Base-by-base conservation (phyloP, 2,797 vertebrate genomes). In the Eospalax fontanierii region DNA sequence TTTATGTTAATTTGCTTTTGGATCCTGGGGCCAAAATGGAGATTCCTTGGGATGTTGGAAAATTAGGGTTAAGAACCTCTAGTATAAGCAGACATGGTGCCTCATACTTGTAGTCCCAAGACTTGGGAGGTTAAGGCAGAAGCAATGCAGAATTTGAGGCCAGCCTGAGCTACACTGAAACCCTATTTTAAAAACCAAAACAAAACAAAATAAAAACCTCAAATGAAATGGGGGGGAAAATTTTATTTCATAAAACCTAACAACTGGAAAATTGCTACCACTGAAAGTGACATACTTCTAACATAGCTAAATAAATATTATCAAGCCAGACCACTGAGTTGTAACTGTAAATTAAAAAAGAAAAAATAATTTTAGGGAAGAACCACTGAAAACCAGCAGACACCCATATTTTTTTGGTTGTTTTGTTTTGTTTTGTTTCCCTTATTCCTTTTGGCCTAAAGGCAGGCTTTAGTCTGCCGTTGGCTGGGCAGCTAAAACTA, bases 41-140 rank as follows among this genome's bases (percentile, higher is more conserved):
- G 50, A 54, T 54, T 15, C 50, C 50, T 74, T 85, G 57, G 18
- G 50, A 70, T 26, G 76, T 6, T 70, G 61, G 59, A 90, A 91
- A 94, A 79, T 94, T 74, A 83, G 50, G 50, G 43, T 96, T 90
- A 84, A 94, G 65, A 80, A 50, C 87, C 30, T 83, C 38, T 68
- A 33, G 24, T 83, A 26, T 33, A 82, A 65, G 59, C 26, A 63
- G 57, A 24, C 15, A 35, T 26, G 33, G n/a, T 12, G 43, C 46
- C 66, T 70, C 82, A 70, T 6, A 70, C 33, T 14, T 85, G 22
- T 35, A 38, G 57, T 24, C 50, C 46, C 46, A 70, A 38, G 9
- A 40, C 24, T 86, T 73, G 54, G 16, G 50, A 71, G n/a, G 26
- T 21, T 14, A 22, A 18, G n/a, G n/a, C 24, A 59, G 59, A n/a